Conservation (phyloP, 2,888 invertebrate genomes). For the Crioceris asparagi region DNA sequence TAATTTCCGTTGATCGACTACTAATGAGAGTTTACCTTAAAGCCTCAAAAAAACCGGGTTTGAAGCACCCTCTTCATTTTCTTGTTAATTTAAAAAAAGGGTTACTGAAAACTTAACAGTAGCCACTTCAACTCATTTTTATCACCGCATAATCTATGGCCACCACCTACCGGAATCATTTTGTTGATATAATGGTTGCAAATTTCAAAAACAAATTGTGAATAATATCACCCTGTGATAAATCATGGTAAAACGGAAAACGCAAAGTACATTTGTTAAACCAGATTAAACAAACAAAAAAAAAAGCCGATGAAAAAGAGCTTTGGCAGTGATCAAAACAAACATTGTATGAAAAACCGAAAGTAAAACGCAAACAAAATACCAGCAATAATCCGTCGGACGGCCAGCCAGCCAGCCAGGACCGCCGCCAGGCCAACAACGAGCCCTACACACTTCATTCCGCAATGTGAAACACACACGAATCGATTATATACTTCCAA, state of each 20-base stretch:
- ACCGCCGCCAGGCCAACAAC: no score
- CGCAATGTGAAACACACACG: constrained; percentile 28
- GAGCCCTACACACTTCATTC: neutral
- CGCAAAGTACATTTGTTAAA: constrained; percentile 22
- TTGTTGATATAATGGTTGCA: constrained; percentile 1
- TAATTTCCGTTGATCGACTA: no score
- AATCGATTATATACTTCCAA: constrained; percentile 27
- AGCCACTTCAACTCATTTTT: no score
- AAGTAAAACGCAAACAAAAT: constrained; percentile 25
- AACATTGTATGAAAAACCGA: constrained; percentile 20
- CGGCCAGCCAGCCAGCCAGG: constrained; percentile 23
- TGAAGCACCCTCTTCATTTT: no score
- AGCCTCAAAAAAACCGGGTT: no score
- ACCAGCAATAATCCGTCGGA: constrained; percentile 25
- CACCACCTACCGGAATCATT: neutral
- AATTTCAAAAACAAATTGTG: constrained; percentile 8
- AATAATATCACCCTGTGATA: constrained; percentile 11
- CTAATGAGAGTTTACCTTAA: no score
- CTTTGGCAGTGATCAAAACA: constrained; percentile 21
- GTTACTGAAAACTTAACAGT: no score
- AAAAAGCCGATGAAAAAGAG: constrained; percentile 17
- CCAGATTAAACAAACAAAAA: constrained; percentile 23
- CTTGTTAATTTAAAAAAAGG: no score
- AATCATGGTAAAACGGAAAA: constrained; percentile 17
- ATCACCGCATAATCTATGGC: no score